These are phyloP conservation scores for Trichoplusia ni DNA, from an alignment of 1,140 invertebrate genomes.

Conservation along the genomic window DNA sequence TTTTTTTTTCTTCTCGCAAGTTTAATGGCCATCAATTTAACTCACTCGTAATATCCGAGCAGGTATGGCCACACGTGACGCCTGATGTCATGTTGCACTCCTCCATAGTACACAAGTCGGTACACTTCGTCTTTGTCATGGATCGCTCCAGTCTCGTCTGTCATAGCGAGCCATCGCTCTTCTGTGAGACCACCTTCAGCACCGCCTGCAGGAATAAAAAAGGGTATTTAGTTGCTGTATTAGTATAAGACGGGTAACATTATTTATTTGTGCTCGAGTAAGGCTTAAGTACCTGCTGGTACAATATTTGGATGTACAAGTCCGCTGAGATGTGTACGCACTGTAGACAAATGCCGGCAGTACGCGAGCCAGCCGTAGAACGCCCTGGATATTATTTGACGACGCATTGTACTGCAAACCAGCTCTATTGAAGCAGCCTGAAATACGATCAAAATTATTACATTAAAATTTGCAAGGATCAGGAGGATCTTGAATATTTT, in stretches of 20 bases:
- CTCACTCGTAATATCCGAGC: slow-evolving; percentile 89
- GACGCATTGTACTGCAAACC: slow-evolving; percentile 96
- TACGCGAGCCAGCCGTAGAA: slow-evolving; percentile 98
- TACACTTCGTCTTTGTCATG: slow-evolving; percentile 88
- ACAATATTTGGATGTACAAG: slow-evolving; percentile 89
- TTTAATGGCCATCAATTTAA: not conserved
- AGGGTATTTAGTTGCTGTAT: too few species aligned
- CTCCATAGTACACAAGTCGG: slow-evolving; percentile 92
- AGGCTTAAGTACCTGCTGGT: slow-evolving; percentile 75
- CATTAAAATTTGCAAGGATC: too few species aligned
- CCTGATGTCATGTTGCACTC: slow-evolving; percentile 89
- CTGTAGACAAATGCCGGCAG: slow-evolving; percentile 94
- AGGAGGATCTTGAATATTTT: too few species aligned
- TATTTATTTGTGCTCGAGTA: not conserved
- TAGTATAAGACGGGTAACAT: not conserved
- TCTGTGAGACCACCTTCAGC: slow-evolving; percentile 85
- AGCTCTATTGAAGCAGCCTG: slow-evolving; percentile 84
- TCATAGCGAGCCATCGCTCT: slow-evolving; percentile 86
- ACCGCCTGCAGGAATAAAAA: slow-evolving; percentile 68
- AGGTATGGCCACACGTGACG: slow-evolving; percentile 96
- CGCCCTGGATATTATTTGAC: slow-evolving; percentile 96
- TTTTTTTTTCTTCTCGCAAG: too few species aligned
- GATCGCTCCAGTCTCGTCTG: slow-evolving; percentile 82
- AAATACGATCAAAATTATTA: not conserved
- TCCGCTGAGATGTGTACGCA: slow-evolving; percentile 95